Conservation (phyloP, 2,888 invertebrate genomes). For the Eupithecia abbreviata region DNA sequence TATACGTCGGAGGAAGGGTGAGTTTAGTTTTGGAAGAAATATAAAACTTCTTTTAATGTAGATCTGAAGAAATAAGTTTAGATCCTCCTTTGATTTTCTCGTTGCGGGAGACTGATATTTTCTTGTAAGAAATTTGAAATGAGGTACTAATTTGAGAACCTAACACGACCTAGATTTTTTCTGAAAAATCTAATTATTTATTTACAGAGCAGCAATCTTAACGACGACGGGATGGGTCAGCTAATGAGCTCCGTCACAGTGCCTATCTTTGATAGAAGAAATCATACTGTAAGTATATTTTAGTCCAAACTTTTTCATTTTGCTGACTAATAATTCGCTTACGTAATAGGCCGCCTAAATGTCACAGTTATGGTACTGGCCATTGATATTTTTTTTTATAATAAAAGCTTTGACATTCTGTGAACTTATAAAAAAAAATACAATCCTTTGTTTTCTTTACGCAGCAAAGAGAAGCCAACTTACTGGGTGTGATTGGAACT, state of each 20-base stretch:
- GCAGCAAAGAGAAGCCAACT: slow-evolving; percentile 93
- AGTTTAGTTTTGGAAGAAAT: slow-evolving; percentile 47
- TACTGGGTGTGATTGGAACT: slow-evolving; percentile 98
- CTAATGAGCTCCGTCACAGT: slow-evolving; percentile 97
- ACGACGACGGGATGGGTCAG: slow-evolving; percentile 88
- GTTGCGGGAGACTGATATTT: not conserved
- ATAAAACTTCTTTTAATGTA: not conserved
- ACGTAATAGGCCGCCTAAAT: not conserved
- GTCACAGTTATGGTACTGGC: not conserved
- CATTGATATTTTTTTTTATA: not conserved
- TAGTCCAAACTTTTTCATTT: not conserved
- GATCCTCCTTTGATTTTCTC: not conserved
- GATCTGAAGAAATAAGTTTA: not conserved
- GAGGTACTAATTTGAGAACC: not conserved
- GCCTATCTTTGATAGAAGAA: slow-evolving; percentile 96
- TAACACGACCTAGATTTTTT: slow-evolving; percentile 1
- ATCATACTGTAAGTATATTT: slow-evolving; percentile 87
- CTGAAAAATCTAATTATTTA: slow-evolving; percentile 7
- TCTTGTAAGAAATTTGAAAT: not conserved
- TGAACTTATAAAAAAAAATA: not conserved
- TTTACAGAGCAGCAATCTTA: slow-evolving; percentile 86
- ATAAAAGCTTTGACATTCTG: not conserved
- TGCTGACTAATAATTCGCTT: not conserved
- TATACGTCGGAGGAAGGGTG: slow-evolving; percentile 93
- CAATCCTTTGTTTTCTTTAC: slow-evolving; percentile 44